phyloP scores from a whole-genome alignment of 2,113 vertebrate genomes.

The Notarius quadriscutis region DNA sequence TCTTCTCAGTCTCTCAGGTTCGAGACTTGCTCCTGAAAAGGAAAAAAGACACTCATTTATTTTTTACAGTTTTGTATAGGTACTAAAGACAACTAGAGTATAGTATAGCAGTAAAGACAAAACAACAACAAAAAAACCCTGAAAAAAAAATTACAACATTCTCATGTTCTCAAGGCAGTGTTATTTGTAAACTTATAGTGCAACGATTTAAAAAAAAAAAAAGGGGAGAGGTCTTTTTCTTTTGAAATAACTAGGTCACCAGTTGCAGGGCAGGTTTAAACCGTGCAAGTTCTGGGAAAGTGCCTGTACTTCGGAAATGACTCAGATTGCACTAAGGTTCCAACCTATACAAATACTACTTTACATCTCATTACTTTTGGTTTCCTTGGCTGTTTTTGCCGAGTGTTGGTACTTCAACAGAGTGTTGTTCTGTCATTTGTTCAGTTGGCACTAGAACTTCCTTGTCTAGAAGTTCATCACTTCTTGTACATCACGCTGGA shows the following conservation, averaged over 20 bases:
- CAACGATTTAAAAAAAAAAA: neutral
- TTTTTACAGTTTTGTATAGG: neutral
- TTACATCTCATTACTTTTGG: neutral
- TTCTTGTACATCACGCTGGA: no score
- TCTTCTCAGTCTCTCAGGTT: neutral
- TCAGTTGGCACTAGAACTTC: no score
- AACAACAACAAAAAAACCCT: no score
- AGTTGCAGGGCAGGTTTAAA: neutral
- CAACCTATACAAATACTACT: neutral
- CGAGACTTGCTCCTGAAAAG: neutral
- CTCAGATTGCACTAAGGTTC: neutral
- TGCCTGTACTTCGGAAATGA: neutral
- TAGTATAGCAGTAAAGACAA: neutral
- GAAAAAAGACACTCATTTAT: neutral
- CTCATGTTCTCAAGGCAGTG: neutral
- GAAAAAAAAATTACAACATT: neutral
- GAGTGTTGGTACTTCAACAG: no score
- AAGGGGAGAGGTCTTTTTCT: neutral
- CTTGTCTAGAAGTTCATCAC: no score
- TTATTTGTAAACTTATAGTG: no score
- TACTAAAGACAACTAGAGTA: neutral
- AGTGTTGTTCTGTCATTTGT: no score
- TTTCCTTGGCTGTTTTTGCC: no score
- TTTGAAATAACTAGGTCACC: neutral
- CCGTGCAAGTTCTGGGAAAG: neutral